phyloP scores from a whole-genome alignment of 2,888 invertebrate species.

The Chrysolina americana region DNA sequence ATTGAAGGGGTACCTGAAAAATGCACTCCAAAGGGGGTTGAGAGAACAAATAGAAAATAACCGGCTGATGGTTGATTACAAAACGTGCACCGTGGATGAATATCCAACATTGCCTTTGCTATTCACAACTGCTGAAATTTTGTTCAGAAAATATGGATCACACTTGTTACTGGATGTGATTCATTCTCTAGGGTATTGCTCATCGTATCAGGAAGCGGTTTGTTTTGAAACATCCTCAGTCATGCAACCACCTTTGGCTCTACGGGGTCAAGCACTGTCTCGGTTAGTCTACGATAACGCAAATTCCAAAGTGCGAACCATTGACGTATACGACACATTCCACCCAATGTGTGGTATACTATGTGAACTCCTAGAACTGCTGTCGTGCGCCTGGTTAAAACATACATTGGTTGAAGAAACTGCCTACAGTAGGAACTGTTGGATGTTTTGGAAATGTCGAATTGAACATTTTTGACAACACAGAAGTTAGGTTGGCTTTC shows the following conservation, averaged over 20 bases:
- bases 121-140: constrained; percentile 14
- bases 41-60: no score
- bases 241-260: constrained; percentile 12
- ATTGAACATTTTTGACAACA: no score
- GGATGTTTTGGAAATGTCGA: constrained; percentile 26
- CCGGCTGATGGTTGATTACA: no score
- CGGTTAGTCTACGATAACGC: constrained; percentile 32
- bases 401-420: constrained; percentile 18
- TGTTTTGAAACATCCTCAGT: constrained; percentile 4
- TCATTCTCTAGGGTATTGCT: background rate
- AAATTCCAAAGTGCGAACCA: constrained; percentile 31
- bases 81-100: no score
- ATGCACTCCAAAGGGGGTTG: no score
- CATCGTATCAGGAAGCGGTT: no score
- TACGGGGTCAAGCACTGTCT: constrained; percentile 9
- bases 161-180: constrained; percentile 35
- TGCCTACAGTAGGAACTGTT: constrained; percentile 23
- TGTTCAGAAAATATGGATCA: constrained; percentile 38
- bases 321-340: constrained; percentile 38
- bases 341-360: constrained; percentile 32
- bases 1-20: no score
- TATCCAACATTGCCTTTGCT: no score
- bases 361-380: constrained; percentile 30
- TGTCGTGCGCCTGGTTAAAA: constrained; percentile 27
- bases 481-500: no score